phyloP scores from a whole-genome alignment of 2,113 vertebrate genomes.

The Condylura cristata region DNA sequence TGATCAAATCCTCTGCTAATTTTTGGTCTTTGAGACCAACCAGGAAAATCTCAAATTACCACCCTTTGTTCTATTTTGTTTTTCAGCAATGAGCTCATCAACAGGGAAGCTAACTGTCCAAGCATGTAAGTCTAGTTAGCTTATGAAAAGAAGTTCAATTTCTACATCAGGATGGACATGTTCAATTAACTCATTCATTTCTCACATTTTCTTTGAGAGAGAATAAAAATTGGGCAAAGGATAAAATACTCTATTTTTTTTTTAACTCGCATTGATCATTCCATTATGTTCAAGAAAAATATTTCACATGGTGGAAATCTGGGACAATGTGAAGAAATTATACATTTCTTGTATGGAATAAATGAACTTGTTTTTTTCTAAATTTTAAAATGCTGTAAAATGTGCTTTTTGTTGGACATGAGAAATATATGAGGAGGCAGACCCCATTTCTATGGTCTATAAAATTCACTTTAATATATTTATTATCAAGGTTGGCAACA shows the following conservation, averaged over 20 bases:
- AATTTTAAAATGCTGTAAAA: slow-evolving; percentile 26
- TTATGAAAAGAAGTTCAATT: slow-evolving; percentile 53
- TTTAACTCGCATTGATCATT: slow-evolving; percentile 9
- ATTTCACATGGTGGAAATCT: not conserved
- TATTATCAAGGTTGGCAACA: not conserved
- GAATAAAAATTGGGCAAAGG: not conserved
- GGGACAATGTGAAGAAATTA: not conserved
- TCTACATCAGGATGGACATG: slow-evolving; percentile 12
- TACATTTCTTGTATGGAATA: slow-evolving; percentile 55
- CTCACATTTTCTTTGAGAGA: not conserved
- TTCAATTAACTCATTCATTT: slow-evolving; percentile 10
- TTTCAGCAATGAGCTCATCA: slow-evolving; percentile 75
- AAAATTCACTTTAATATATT: not conserved
- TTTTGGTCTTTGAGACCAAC: not conserved
- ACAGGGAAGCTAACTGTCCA: slow-evolving; percentile 69
- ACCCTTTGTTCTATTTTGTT: slow-evolving; percentile 62
- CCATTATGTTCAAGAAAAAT: slow-evolving; percentile 15
- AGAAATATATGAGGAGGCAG: not conserved
- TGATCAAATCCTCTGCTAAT: slow-evolving; percentile 13
- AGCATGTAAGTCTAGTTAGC: slow-evolving; percentile 70
- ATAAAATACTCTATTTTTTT: not conserved
- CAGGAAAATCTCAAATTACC: slow-evolving; percentile 21
- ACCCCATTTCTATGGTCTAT: not conserved
- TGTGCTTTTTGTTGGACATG: slow-evolving; percentile 26
- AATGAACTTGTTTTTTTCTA: slow-evolving; percentile 50